A percentile compares a stretch with the other conserved stretches of the same genome.
Conservation (phyloP, 1,140 invertebrate genomes). For the Aphelenchoides besseyi region DNA sequence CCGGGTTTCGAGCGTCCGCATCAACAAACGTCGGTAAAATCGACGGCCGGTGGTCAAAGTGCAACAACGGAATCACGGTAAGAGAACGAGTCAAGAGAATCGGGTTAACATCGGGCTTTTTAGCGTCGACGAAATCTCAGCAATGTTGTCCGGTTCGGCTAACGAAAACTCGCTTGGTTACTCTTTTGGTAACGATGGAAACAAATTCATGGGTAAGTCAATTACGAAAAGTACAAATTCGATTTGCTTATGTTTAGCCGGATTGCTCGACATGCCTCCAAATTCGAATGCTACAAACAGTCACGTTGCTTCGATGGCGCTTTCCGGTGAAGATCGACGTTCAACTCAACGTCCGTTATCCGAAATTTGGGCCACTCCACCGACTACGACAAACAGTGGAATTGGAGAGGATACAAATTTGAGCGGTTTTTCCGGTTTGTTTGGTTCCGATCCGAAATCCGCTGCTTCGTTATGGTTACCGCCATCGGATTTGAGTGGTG, state of each 20-base stretch:
- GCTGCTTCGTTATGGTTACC: constrained; percentile 17
- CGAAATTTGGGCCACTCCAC: constrained; percentile 9
- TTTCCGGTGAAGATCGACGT: too few relatives aligned
- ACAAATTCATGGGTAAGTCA: background rate
- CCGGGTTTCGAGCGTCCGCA: constrained; percentile 10
- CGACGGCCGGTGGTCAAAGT: background rate
- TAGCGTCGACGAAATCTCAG: background rate
- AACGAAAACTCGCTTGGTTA: background rate
- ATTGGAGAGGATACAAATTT: background rate
- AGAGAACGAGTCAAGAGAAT: too few relatives aligned
- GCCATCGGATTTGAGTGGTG: background rate
- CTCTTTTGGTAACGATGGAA: background rate
- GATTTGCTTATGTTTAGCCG: background rate
- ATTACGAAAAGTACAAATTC: too few relatives aligned
- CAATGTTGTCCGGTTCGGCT: background rate
- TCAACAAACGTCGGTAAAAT: background rate
- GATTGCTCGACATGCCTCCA: background rate
- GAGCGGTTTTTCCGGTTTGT: constrained; percentile 11
- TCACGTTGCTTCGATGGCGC: too few relatives aligned
- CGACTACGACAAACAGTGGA: background rate
- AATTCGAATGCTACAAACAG: background rate
- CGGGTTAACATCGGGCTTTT: too few relatives aligned
- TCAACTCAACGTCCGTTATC: constrained; percentile 4
- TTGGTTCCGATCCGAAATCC: background rate
- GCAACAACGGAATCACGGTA: too few relatives aligned